Evolutionary conservation across 2,888 invertebrate genomes (phyloP).

Genomic region (Sturmia bella): DNA sequence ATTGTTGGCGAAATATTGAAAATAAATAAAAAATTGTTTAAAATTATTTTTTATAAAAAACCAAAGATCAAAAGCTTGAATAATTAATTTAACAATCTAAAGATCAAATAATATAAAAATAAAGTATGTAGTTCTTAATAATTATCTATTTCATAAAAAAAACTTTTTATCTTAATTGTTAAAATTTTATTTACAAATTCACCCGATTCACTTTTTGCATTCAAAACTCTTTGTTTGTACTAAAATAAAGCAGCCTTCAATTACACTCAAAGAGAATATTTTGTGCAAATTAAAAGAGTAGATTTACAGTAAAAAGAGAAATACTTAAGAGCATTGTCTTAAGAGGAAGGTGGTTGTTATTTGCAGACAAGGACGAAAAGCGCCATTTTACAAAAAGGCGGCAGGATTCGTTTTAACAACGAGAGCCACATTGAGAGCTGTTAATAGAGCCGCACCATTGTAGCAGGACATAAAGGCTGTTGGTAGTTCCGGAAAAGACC

Average conservation of each 20-base stretch:
- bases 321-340: conserved; percentile 1
- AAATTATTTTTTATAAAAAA: no score
- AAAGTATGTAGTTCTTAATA: no score
- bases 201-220: no score
- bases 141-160: no score
- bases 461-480: conserved; percentile 17
- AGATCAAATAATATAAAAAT: no score
- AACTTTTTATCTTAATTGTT: no score
- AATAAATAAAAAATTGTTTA: no score
- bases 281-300: neutral
- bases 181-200: neutral
- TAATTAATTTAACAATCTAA: no score
- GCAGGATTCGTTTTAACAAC: conserved; percentile 3
- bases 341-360: neutral
- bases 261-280: conserved; percentile 10
- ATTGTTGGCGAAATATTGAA: no score
- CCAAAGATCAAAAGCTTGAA: no score
- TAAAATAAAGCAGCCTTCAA: neutral
- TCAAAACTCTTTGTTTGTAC: conserved; percentile 39
- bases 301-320: no score
- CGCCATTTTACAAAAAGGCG: conserved; percentile 34
- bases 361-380: neutral
- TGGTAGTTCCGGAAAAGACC: conserved; percentile 12
- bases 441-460: neutral
- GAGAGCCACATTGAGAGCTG: neutral